Base-by-base conservation (phyloP, 2,113 vertebrate species). In the Shinisaurus crocodilurus region DNA sequence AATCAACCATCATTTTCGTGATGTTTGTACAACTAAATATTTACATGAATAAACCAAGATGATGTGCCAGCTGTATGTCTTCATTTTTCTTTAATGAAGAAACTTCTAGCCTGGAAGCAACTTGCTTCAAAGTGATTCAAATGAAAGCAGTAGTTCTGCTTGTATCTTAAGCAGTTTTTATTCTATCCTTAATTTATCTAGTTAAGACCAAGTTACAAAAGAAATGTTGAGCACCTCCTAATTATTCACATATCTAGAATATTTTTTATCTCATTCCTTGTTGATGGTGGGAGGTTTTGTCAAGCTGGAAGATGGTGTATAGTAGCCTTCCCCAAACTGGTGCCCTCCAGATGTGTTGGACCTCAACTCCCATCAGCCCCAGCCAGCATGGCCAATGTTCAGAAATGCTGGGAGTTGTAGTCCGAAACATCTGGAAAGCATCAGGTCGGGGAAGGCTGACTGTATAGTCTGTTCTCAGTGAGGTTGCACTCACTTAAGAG, bases 1-100 rank as follows among this genome's bases (percentile, higher is more conserved):
- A 97, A 96, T 96, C 95, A 96, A 88, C 92, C 91, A 95, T 93
- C 91, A 45, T 97, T 95, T 96, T 97, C 97, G 96, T 97, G 96
- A 97, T 97, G 96, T 96, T 96, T 97, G 96, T 98, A 97, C 97
- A 97, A 95, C 95, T 96, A 96, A 97, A 97, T 96, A 95, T 96
- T 97, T 97, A 92, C 93, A 94, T 96, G 96, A 92, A 96, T 96
- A 95, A 97, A 96, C 94, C 93, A 94, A 90, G 93, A 95, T 23
- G 95, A 96, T 94, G 93, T 92, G 79, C 93, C 96, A 97, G 94
- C 94, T 97, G 94, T 95, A 93, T 93, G 23, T 9, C 1, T 82
- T 93, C 69, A 12, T 6, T 84, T 84, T 29, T 67, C 8, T 74
- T 34, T 57, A 54, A 37, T 43, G 10, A 84, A 10, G 54, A 29